Conservation (phyloP, 2,888 invertebrate genomes). For the Epsilonema sp. region DNA sequence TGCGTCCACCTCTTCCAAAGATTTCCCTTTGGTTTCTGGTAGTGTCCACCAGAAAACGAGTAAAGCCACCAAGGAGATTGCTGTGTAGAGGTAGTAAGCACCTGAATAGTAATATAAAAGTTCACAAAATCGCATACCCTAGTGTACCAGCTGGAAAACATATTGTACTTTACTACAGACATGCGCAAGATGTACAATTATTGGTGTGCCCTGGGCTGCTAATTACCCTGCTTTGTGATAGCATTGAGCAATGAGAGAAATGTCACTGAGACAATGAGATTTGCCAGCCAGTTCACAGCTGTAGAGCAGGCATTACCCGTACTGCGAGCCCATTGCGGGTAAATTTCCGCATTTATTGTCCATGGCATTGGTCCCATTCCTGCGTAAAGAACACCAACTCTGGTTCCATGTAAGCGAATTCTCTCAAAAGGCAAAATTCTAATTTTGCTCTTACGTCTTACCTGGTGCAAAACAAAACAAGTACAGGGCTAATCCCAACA, state of each 20-base stretch:
- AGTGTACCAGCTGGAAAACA: too few species aligned
- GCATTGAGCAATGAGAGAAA: conserved; percentile 33
- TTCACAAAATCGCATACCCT: too few species aligned
- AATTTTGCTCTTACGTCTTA: too few species aligned
- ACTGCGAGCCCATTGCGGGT: conserved; percentile 36
- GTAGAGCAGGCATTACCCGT: conserved; percentile 34
- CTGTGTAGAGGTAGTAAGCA: conserved; percentile 35
- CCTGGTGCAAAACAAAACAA: conserved; percentile 37
- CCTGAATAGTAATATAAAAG: too few species aligned
- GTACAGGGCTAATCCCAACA: conserved; percentile 33
- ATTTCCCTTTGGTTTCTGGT: conserved; percentile 36
- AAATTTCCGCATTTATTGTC: conserved; percentile 39
- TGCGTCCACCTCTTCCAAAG: conserved; percentile 34
- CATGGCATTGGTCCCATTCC: conserved; percentile 39
- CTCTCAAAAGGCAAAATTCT: too few species aligned
- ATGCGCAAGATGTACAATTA: too few species aligned
- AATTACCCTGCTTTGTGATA: conserved; percentile 33
- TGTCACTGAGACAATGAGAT: conserved; percentile 34
- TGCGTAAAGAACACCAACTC: conserved; percentile 13
- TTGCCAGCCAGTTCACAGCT: conserved; percentile 35
- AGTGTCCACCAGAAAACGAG: conserved; percentile 30
- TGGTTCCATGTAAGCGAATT: too few species aligned
- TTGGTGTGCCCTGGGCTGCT: too few species aligned
- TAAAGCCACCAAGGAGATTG: conserved; percentile 30
- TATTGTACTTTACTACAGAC: too few species aligned